Conservation (phyloP, 1,140 invertebrate species). For the Cydia strobilella region DNA sequence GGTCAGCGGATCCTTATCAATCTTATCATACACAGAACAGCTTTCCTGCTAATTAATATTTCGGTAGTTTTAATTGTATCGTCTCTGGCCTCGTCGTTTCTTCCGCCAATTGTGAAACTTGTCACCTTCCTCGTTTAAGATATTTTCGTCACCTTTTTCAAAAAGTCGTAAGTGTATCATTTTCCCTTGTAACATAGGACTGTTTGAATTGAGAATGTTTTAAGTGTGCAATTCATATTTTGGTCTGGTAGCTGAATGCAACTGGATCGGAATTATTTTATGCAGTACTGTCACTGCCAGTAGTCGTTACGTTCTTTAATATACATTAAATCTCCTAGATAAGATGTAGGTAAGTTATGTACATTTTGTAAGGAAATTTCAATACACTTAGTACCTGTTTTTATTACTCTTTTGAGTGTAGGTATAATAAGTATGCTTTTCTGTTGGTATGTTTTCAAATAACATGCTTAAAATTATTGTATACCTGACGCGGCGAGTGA, state of each 20-base stretch:
- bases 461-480: too few species aligned
- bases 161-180: not conserved
- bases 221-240: not conserved
- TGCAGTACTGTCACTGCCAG: not conserved
- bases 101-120: slow-evolving; percentile 17
- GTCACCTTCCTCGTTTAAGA: slow-evolving; percentile 2
- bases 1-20: too few species aligned
- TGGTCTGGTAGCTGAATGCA: not conserved
- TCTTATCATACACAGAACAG: not conserved
- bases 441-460: too few species aligned
- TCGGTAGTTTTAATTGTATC: slow-evolving; percentile 13
- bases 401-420: too few species aligned
- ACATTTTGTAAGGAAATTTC: too few species aligned
- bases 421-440: too few species aligned
- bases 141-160: not conserved
- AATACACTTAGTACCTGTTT: too few species aligned
- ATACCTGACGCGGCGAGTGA: too few species aligned
- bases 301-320: not conserved
- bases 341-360: too few species aligned
- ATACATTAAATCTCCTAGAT: too few species aligned
- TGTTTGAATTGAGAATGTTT: not conserved
- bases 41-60: not conserved
- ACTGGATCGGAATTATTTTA: slow-evolving; percentile 16
- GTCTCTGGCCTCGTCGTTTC: not conserved
- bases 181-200: not conserved